These are phyloP conservation scores for Aix galericulata DNA, from an alignment of 2,113 vertebrate species.

Conservation along the genomic window DNA sequence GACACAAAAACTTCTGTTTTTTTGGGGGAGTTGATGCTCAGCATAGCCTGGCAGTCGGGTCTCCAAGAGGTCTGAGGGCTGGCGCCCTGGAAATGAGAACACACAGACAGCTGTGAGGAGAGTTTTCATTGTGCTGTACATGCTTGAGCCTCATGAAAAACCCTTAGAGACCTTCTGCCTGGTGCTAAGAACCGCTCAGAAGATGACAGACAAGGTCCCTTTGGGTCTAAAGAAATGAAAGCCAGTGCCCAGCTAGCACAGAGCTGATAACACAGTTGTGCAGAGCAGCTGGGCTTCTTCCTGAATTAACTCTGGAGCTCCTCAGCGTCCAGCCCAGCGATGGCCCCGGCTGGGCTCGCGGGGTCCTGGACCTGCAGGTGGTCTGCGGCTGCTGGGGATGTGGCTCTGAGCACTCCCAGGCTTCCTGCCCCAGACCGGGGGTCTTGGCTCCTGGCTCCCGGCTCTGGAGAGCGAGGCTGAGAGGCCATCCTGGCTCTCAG, in stretches of 20 bases:
- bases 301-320: background rate
- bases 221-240: background rate
- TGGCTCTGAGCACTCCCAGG: background rate
- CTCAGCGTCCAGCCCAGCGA: background rate
- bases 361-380: background rate
- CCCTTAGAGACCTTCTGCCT: background rate
- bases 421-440: background rate
- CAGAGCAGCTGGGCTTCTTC: background rate
- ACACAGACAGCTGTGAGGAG: background rate
- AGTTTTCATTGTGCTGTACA: background rate
- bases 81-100: background rate
- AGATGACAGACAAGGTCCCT: background rate
- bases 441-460: slow-evolving; percentile 17
- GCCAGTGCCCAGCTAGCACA: background rate
- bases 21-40: background rate
- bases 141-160: background rate
- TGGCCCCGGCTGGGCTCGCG: background rate
- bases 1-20: background rate
- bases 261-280: background rate
- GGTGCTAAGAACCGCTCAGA: background rate
- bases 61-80: background rate
- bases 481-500: background rate
- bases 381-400: background rate
- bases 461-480: background rate
- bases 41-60: background rate